phyloP scores from a whole-genome alignment of 2,888 invertebrate species.

The Tetropium fuscum region DNA sequence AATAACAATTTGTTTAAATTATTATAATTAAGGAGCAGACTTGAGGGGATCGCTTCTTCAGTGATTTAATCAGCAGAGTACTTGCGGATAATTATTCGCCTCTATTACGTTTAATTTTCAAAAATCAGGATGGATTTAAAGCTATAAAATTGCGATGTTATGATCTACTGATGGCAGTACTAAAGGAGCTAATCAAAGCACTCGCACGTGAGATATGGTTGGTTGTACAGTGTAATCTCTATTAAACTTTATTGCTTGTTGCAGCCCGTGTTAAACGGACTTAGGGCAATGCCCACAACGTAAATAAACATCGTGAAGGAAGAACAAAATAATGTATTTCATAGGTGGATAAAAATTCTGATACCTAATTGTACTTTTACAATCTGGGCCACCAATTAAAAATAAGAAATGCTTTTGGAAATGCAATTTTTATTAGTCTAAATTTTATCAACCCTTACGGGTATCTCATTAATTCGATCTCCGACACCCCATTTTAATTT shows the following conservation, averaged over 20 bases:
- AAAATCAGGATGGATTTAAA: background rate
- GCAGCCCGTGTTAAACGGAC: background rate
- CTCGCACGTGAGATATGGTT: slow-evolving; percentile 24
- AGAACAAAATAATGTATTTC: too few relatives aligned
- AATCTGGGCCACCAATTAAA: slow-evolving; percentile 30
- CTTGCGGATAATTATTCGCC: background rate
- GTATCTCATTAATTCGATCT: slow-evolving; percentile 35
- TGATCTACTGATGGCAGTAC: slow-evolving; percentile 1
- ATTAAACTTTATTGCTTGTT: slow-evolving; percentile 11
- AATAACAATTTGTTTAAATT: too few relatives aligned
- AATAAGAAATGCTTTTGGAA: slow-evolving; percentile 19
- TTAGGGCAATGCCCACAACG: background rate
- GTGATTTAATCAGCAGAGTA: too few relatives aligned
- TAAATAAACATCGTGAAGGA: background rate
- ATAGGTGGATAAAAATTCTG: too few relatives aligned
- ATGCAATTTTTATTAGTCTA: slow-evolving; percentile 23
- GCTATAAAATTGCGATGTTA: slow-evolving; percentile 5
- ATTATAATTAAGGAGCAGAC: too few relatives aligned
- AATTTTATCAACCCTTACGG: slow-evolving; percentile 26
- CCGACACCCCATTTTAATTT: slow-evolving; percentile 36
- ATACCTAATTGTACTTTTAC: slow-evolving; percentile 18
- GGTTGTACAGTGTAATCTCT: slow-evolving; percentile 10
- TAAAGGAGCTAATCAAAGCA: slow-evolving; percentile 10
- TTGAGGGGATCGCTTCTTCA: too few relatives aligned
- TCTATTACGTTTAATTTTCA: background rate